phyloP scores from a whole-genome alignment of 1,140 invertebrate genomes.

The Trinorchestia longiramus region DNA sequence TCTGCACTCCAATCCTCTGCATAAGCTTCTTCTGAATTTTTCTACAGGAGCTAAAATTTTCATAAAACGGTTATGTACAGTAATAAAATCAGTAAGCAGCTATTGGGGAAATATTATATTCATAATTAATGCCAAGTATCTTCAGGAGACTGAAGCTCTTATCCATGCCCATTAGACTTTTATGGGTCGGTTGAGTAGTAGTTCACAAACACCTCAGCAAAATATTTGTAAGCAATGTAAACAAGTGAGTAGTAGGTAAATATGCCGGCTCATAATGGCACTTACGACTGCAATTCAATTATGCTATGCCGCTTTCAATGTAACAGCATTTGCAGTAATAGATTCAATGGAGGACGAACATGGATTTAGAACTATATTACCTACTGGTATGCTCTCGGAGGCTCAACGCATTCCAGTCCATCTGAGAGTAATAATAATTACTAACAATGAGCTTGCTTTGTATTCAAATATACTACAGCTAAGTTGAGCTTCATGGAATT shows the following conservation, averaged over 20 bases:
- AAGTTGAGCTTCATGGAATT: neutral
- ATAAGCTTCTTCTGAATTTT: too few species aligned
- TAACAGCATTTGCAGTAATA: neutral
- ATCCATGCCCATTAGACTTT: too few species aligned
- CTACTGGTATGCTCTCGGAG: neutral
- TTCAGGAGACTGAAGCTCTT: too few species aligned
- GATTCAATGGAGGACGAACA: neutral
- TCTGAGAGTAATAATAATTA: neutral
- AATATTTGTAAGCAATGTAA: too few species aligned
- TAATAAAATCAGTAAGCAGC: too few species aligned
- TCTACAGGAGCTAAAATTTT: too few species aligned
- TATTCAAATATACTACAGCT: neutral
- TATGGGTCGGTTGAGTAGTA: too few species aligned
- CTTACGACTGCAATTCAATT: neutral
- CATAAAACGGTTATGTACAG: too few species aligned
- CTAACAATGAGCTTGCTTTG: neutral
- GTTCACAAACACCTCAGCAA: too few species aligned
- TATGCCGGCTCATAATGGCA: neutral
- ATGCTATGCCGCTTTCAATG: neutral
- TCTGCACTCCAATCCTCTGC: too few species aligned
- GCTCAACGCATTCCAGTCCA: neutral
- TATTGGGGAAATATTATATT: too few species aligned
- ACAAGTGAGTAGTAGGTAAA: neutral
- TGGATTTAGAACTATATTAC: neutral
- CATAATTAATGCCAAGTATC: too few species aligned